Evolutionary conservation across 1,140 invertebrate species (phyloP).

Genomic region (Lerema accius): DNA sequence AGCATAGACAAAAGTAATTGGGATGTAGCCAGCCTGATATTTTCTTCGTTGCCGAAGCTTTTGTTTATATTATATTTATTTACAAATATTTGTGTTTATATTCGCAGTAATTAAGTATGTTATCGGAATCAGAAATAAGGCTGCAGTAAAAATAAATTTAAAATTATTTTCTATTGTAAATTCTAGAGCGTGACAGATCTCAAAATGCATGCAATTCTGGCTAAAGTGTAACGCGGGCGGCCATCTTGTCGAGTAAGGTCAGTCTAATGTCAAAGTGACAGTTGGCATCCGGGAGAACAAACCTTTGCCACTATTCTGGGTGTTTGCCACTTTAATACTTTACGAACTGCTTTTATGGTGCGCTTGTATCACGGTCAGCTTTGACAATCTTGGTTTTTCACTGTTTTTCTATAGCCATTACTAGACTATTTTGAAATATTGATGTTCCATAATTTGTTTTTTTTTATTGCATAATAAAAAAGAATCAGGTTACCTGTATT

Average conservation of each 20-base stretch:
- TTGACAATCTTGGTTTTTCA: constrained; percentile 18
- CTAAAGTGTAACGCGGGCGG: constrained; percentile 63
- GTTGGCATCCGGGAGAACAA: constrained; percentile 32
- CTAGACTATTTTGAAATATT: too few species aligned
- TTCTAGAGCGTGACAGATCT: constrained; percentile 79
- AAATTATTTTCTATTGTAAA: constrained; percentile 53
- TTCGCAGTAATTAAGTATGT: constrained; percentile 13
- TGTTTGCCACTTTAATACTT: constrained; percentile 14
- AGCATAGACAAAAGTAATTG: background rate
- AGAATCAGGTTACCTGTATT: too few species aligned
- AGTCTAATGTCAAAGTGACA: constrained; percentile 62
- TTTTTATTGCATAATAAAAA: too few species aligned
- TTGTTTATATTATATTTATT: constrained; percentile 10
- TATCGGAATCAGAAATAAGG: constrained; percentile 26
- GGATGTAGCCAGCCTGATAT: constrained; percentile 1
- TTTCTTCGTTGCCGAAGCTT: constrained; percentile 17
- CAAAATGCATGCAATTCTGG: constrained; percentile 75
- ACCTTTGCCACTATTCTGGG: constrained; percentile 20
- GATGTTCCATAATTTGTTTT: too few species aligned
- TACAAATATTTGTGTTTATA: background rate
- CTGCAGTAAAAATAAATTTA: constrained; percentile 29
- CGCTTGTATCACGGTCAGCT: constrained; percentile 36
- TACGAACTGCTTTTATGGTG: constrained; percentile 24
- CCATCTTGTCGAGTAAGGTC: constrained; percentile 73
- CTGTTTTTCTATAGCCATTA: background rate